These are phyloP conservation scores for Mamestra brassicae DNA, from an alignment of 2,888 invertebrate genomes.

Conservation along the genomic window DNA sequence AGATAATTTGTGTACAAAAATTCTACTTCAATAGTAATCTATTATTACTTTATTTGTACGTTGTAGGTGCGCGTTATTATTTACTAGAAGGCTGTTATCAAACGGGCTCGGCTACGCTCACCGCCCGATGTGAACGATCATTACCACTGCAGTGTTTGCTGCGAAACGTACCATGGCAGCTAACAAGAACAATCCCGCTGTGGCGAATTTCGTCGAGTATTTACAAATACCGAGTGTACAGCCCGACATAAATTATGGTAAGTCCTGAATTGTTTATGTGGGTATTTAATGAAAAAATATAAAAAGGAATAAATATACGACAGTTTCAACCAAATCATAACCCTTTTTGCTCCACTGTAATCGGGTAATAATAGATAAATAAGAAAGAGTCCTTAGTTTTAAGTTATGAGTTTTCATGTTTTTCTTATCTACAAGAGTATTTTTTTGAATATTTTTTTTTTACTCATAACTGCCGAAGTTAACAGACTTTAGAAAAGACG, in stretches of 20 bases:
- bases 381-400: no score
- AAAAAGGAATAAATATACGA: no score
- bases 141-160: constrained; percentile 65
- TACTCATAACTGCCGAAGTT: no score
- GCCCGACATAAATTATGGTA: constrained; percentile 94
- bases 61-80: constrained; percentile 32
- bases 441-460: no score
- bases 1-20: background rate
- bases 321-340: no score
- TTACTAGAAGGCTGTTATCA: constrained; percentile 49
- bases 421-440: no score
- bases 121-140: constrained; percentile 61
- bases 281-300: no score
- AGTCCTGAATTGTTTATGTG: constrained; percentile 63
- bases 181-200: constrained; percentile 86
- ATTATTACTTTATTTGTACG: background rate
- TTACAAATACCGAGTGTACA: constrained; percentile 94
- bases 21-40: background rate
- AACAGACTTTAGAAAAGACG: no score
- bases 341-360: no score
- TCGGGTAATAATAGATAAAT: no score
- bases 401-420: no score
- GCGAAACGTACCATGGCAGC: constrained; percentile 75
- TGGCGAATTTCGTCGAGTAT: constrained; percentile 94
- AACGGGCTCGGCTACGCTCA: constrained; percentile 37